These are phyloP conservation scores for Enteromius paludinosus DNA, from an alignment of 2,797 vertebrate species.

Conservation along the genomic window DNA sequence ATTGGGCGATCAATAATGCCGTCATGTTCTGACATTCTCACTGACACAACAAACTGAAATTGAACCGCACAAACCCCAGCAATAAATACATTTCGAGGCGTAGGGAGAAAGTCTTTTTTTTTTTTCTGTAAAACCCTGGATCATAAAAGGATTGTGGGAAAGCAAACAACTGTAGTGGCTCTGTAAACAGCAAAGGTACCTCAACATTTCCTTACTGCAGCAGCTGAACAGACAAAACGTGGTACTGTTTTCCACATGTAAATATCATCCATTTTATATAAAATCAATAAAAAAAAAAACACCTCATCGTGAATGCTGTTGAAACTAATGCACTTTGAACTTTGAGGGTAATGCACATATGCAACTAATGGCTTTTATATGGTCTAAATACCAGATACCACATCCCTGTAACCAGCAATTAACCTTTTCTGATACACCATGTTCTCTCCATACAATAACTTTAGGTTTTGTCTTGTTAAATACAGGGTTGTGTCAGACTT, in stretches of 20 bases:
- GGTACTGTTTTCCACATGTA: not conserved
- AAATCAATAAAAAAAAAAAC: not conserved
- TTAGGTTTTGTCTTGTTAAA: not conserved
- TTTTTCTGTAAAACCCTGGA: constrained; percentile 40
- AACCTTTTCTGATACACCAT: not conserved
- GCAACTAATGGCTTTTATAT: constrained; percentile 52
- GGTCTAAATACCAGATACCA: constrained; percentile 61
- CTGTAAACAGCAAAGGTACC: constrained; percentile 46
- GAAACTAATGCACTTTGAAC: constrained; percentile 12
- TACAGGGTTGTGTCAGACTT: not conserved
- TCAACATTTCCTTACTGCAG: constrained; percentile 42
- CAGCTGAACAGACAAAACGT: constrained; percentile 10
- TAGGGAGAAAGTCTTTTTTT: constrained; percentile 4
- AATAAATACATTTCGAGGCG: not conserved
- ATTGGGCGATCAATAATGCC: not conserved
- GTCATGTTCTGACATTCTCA: not conserved
- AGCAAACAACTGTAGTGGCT: constrained; percentile 40
- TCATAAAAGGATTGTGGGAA: constrained; percentile 50
- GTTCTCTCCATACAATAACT: not conserved
- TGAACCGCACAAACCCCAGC: not conserved
- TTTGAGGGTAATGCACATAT: not conserved
- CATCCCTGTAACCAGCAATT: not conserved
- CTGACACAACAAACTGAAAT: not conserved
- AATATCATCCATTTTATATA: not conserved
- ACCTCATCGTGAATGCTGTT: constrained; percentile 15